Evolutionary conservation across 2,113 vertebrate species (phyloP).

Genomic region (Gallinago jamesoni): DNA sequence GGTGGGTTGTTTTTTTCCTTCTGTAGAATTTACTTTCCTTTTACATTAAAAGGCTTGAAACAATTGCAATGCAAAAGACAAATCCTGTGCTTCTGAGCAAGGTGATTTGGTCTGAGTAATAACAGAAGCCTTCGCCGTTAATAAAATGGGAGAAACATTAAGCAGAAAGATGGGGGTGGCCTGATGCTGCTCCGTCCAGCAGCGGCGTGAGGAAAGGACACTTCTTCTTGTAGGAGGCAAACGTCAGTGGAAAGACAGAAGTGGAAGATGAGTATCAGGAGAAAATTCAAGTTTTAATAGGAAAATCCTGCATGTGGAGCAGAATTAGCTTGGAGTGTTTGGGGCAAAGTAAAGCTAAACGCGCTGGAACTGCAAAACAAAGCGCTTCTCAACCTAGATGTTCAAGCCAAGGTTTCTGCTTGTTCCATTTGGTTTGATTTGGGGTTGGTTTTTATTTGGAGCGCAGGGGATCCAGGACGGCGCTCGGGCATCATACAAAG

Average conservation of each 20-base stretch:
- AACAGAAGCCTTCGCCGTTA: not conserved
- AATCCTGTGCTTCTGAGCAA: not conserved
- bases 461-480: not conserved
- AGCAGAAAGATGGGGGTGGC: not conserved
- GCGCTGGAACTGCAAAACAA: not conserved
- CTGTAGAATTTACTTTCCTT: conserved; percentile 37
- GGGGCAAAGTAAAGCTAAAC: not conserved
- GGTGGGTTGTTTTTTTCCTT: not conserved
- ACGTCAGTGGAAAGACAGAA: not conserved
- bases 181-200: not conserved
- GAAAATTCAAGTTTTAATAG: not conserved
- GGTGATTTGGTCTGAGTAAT: not conserved
- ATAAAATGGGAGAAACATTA: not conserved
- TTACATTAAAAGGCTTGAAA: conserved; percentile 45
- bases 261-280: not conserved
- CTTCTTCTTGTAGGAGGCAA: not conserved
- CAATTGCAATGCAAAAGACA: not conserved
- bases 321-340: not conserved
- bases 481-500: not conserved
- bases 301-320: not conserved
- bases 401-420: not conserved
- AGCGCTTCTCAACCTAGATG: not conserved
- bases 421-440: not conserved
- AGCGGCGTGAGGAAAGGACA: not conserved
- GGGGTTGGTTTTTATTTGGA: not conserved